Base-by-base conservation (phyloP, 2,797 vertebrate genomes). In the Tarsius wallacei region DNA sequence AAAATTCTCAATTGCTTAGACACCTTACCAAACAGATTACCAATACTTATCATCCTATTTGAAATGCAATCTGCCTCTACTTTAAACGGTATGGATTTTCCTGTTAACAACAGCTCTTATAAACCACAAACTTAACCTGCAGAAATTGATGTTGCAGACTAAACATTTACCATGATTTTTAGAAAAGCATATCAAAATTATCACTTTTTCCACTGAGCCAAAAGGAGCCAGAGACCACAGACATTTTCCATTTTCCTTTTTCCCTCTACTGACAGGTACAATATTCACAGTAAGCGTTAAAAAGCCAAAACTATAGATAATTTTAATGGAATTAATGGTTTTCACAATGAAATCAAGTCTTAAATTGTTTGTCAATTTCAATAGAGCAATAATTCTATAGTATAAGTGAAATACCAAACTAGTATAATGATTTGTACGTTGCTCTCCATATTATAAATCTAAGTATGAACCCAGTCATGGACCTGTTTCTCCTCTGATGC, bases 71-170 rank as follows among this genome's bases (percentile, higher is more conserved):
- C 88, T 94, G 89, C 89, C 91, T 95, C 85, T 81, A 47, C 89
- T 96, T 92, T 90, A 93, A 96, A 97, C 82, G 81, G 86, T 83
- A 97, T 90, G 96, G 87, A 89, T 96, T 93, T 97, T 73, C 90
- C 89, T 91, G 96, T 94, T 95, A 98, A 97, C 95, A 97, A 97
- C 96, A 95, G 77, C 93, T 97, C 94, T 96, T 87, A 97, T 94
- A 97, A 95, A 98, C 96, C 97, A 96, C 97, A 98, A 97, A 94
- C 91, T 96, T 86, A 91, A 64, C 93, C 93, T 95, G 95, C 77
- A 97, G 96, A 98, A 97, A 97, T 36, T 97, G 96, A 93, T 93
- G 80, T 86, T 89, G 93, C 93, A 98, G 97, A 98, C 98, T 98
- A 98, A 98, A 97, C 98, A 97, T 95, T 98, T 97, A 96, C 96